Conservation (phyloP, 2,888 invertebrate genomes). For the Xanthia togata region DNA sequence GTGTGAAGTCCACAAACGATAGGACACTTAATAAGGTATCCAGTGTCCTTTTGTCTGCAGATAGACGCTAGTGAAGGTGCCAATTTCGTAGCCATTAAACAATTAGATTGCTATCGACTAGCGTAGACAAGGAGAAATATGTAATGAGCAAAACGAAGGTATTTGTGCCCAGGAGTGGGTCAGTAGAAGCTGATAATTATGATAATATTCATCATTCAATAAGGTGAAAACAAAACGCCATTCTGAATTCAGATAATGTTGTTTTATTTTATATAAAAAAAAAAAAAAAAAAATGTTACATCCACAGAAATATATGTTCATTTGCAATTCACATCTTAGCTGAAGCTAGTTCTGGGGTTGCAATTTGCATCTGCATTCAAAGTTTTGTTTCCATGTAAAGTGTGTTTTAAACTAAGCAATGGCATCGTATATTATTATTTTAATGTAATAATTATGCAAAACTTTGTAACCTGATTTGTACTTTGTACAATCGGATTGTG, state of each 20-base stretch:
- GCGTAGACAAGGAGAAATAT: too few species aligned
- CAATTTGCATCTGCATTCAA: slow-evolving; percentile 48
- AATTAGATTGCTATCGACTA: too few species aligned
- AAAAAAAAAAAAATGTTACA: too few species aligned
- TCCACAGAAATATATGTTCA: slow-evolving; percentile 23
- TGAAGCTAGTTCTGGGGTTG: slow-evolving; percentile 19
- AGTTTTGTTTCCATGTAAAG: slow-evolving; percentile 19
- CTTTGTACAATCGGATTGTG: not conserved
- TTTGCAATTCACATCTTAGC: slow-evolving; percentile 38
- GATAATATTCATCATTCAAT: too few species aligned
- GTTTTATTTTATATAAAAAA: not conserved
- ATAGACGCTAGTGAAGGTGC: too few species aligned
- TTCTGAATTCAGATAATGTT: not conserved
- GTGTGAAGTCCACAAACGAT: too few species aligned
- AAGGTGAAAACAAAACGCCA: not conserved
- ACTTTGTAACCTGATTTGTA: not conserved
- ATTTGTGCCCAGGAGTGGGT: too few species aligned
- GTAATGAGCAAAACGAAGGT: too few species aligned
- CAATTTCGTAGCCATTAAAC: too few species aligned
- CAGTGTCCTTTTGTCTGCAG: too few species aligned
- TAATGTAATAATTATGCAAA: not conserved
- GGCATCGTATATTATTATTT: not conserved
- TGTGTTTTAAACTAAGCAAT: slow-evolving; percentile 3
- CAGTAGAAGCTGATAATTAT: too few species aligned
- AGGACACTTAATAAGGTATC: too few species aligned